Percentiles rank a stretch among this genome's conserved stretches.
These are phyloP conservation scores for Pardalotus punctatus DNA, from an alignment of 2,113 vertebrate genomes.

Conservation along the genomic window DNA sequence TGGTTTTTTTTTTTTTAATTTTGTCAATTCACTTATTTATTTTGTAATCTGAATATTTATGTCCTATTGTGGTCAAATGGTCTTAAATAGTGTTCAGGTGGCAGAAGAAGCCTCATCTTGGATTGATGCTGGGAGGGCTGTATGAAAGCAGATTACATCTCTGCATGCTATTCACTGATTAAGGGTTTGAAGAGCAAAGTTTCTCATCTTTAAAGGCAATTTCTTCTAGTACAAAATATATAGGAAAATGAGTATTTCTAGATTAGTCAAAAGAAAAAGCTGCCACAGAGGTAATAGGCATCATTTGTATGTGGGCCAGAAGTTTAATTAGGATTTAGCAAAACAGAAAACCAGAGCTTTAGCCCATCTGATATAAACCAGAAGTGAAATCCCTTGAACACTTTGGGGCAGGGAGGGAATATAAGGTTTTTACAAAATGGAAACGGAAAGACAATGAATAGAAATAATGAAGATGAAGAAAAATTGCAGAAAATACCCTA, in stretches of 20 bases:
- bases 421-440: background rate
- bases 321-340: constrained; percentile 19
- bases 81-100: background rate
- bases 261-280: background rate
- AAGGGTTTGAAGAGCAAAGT: background rate
- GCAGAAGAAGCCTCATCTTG: background rate
- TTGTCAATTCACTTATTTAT: background rate
- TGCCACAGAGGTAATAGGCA: background rate
- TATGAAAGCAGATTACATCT: background rate
- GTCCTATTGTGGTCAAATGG: background rate
- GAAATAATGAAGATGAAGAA: background rate
- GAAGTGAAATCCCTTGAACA: background rate
- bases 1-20: background rate
- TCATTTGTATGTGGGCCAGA: background rate
- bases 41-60: background rate
- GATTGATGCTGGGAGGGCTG: background rate
- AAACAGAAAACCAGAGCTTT: background rate
- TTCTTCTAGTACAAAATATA: background rate
- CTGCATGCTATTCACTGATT: background rate
- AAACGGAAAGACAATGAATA: background rate
- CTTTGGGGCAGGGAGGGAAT: background rate
- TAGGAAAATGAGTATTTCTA: background rate
- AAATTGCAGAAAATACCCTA: background rate
- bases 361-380: background rate
- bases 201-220: background rate